A percentile compares a stretch with the other conserved stretches of the same genome.
Evolutionary conservation across 1,140 invertebrate species (phyloP).

Genomic region (Cotesia chilonis): DNA sequence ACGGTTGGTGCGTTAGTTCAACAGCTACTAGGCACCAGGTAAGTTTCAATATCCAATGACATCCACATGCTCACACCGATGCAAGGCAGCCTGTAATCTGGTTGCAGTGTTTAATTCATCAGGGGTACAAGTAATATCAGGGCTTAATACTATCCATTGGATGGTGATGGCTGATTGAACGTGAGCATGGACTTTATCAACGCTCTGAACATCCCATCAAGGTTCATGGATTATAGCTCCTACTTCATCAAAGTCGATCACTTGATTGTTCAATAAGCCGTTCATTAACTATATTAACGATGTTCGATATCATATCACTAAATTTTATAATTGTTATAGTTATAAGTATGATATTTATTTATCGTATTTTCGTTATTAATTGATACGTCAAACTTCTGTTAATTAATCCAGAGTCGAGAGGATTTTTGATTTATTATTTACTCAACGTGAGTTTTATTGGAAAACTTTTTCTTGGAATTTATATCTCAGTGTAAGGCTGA

Average conservation of each 20-base stretch:
- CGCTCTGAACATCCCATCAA: conserved; percentile 1
- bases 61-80: not conserved
- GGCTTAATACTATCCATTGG: conserved; percentile 15
- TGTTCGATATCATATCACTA: too few species aligned
- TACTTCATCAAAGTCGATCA: conserved; percentile 15
- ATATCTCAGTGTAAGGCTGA: too few species aligned
- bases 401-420: too few species aligned
- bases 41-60: not conserved
- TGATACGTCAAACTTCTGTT: too few species aligned
- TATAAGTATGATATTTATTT: too few species aligned
- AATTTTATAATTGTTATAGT: too few species aligned
- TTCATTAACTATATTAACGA: not conserved
- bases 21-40: too few species aligned
- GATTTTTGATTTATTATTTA: too few species aligned
- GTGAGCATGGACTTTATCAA: conserved; percentile 12
- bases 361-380: too few species aligned
- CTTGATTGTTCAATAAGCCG: conserved; percentile 12
- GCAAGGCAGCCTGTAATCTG: not conserved
- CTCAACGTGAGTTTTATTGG: too few species aligned
- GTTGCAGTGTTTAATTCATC: not conserved
- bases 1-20: too few species aligned
- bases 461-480: too few species aligned
- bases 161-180: conserved; percentile 12
- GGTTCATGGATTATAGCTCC: not conserved
- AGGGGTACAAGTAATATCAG: conserved; percentile 1